These are phyloP conservation scores for Beroe forskalii DNA, from an alignment of 37 sponge, comb jelly and placozoan genomes.

Conservation along the genomic window DNA sequence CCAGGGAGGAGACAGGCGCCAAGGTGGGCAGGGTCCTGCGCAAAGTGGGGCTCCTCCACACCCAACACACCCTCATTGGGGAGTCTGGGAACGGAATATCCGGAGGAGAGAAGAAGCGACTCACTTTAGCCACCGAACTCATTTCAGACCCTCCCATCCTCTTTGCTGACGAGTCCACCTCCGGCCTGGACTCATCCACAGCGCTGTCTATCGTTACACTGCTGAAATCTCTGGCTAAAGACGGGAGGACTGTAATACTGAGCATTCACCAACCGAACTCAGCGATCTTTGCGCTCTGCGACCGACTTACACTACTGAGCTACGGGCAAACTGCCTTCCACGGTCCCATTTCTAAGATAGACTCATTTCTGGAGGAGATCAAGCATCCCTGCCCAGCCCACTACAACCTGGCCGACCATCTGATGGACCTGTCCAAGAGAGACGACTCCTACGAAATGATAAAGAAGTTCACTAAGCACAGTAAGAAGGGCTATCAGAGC, in stretches of 20 bases:
- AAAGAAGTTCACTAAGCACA: not conserved
- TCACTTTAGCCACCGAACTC: constrained; percentile 34
- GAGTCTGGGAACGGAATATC: constrained; percentile 54
- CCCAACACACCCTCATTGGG: not conserved
- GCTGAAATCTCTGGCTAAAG: constrained; percentile 37
- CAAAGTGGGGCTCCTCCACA: constrained; percentile 46
- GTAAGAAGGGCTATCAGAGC: not conserved
- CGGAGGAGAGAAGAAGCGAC: constrained; percentile 45
- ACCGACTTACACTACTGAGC: constrained; percentile 52
- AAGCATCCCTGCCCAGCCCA: not conserved
- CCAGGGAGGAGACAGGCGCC: not conserved
- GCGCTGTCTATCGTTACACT: constrained; percentile 1
- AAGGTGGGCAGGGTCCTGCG: constrained; percentile 31
- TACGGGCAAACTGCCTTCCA: constrained; percentile 10
- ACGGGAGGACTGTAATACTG: constrained; percentile 35
- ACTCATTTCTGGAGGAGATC: constrained; percentile 18
- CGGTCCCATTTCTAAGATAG: not conserved
- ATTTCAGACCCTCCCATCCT: constrained; percentile 62
- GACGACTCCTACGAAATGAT: constrained; percentile 25
- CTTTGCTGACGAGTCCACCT: constrained; percentile 48
- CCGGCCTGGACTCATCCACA: constrained; percentile 45
- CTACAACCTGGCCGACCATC: constrained; percentile 59
- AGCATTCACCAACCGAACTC: constrained; percentile 49
- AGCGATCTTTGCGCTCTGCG: constrained; percentile 46
- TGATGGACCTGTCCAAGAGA: constrained; percentile 35